phyloP scores from a whole-genome alignment of 2,113 vertebrate species.

The Macrotus californicus region DNA sequence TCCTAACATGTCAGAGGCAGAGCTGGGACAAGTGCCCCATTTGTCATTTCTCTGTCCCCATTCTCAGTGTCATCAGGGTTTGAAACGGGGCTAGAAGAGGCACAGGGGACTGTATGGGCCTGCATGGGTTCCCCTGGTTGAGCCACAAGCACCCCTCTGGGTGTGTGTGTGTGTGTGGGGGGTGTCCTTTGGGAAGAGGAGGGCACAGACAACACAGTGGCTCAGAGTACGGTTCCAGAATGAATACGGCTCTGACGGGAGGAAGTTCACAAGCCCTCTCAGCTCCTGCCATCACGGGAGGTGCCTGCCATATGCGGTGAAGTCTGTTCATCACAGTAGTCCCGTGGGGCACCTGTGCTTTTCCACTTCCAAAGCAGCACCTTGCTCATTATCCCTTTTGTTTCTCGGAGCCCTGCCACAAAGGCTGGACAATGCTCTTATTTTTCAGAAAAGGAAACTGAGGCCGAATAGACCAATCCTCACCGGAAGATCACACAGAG shows the following conservation, averaged over 20 bases:
- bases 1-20: not conserved
- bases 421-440: not conserved
- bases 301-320: not conserved
- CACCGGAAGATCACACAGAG: not conserved
- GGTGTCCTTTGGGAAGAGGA: no score
- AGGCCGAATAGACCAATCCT: not conserved
- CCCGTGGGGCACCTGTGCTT: not conserved
- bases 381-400: not conserved
- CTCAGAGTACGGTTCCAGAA: accelerated
- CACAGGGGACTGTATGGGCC: not conserved
- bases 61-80: not conserved
- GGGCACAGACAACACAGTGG: not conserved
- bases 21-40: no score
- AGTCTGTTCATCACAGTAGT: not conserved
- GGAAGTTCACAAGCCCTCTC: not conserved
- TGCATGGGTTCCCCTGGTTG: accelerated
- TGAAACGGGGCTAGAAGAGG: not conserved
- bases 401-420: not conserved
- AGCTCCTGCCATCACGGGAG: accelerated
- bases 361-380: not conserved
- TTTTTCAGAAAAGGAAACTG: slow-evolving; percentile 21
- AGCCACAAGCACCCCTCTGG: not conserved
- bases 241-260: not conserved
- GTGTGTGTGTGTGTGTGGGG: no score
- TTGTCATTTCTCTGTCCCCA: not conserved